A percentile compares a stretch with the other conserved stretches of the same genome.
These are phyloP conservation scores for Leptonema lineaticorne DNA, from an alignment of 1,140 invertebrate species.

Conservation along the genomic window DNA sequence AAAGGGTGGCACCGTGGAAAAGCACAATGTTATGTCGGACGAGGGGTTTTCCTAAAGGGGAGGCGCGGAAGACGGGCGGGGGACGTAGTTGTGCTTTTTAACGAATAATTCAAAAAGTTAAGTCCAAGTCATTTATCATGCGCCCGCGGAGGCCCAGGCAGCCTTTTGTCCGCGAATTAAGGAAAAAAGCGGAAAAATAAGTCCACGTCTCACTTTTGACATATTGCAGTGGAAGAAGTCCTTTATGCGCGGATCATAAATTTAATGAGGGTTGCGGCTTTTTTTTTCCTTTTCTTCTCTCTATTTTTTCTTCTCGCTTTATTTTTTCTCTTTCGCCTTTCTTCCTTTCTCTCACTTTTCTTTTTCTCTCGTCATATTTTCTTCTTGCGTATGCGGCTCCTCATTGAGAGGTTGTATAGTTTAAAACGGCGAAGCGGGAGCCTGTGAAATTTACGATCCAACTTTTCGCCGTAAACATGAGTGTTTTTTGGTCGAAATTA, in stretches of 20 bases:
- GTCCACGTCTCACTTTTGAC: conserved; percentile 40
- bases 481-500: no score
- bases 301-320: neutral
- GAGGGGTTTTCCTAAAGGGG: no score
- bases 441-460: no score
- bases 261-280: conserved; percentile 36
- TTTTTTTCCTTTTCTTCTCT: neutral
- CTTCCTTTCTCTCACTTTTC: neutral
- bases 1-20: neutral
- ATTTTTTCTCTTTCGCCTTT: no score
- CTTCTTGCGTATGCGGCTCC: neutral
- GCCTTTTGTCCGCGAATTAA: conserved; percentile 41
- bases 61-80: neutral
- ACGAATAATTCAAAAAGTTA: conserved; percentile 39
- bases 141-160: conserved; percentile 19
- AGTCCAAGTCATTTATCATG: conserved; percentile 40
- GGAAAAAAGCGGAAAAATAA: conserved; percentile 40
- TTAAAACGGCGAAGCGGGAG: no score
- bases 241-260: conserved; percentile 38
- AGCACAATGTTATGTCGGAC: conserved; percentile 1
- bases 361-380: neutral
- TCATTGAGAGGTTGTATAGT: neutral
- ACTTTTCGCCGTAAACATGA: no score
- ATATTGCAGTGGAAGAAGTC: conserved; percentile 38
- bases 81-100: conserved; percentile 26